Evolutionary conservation across 2,797 vertebrate species (phyloP).

Genomic region (Microchirus variegatus): DNA sequence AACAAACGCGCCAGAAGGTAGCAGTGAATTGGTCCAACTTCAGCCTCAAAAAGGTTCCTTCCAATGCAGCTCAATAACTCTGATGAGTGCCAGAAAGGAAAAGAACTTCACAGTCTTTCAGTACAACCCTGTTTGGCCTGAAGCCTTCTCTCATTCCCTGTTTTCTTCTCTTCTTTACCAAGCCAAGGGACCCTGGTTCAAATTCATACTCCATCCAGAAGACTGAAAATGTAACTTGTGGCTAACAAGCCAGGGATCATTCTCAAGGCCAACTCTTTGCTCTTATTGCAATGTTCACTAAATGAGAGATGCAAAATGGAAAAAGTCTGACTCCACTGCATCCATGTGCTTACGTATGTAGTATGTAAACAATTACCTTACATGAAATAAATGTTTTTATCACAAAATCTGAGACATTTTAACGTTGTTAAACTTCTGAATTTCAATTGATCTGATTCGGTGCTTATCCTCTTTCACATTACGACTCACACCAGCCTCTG

Average conservation of each 20-base stretch:
- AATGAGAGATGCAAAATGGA: conserved; percentile 69
- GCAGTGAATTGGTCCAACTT: conserved; percentile 99
- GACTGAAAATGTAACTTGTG: conserved; percentile 69
- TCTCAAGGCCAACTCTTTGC: conserved; percentile 66
- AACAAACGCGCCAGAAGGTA: conserved; percentile 98
- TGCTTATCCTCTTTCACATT: conserved; percentile 52
- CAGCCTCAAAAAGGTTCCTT: conserved; percentile 98
- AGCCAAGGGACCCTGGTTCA: conserved; percentile 77
- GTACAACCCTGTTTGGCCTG: conserved; percentile 70
- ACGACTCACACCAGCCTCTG: conserved; percentile 28
- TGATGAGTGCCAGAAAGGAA: conserved; percentile 59
- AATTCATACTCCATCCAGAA: conserved; percentile 66
- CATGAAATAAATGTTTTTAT: conserved; percentile 87
- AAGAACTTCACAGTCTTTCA: conserved; percentile 71
- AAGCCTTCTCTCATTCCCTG: conserved; percentile 77
- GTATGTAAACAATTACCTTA: conserved; percentile 85
- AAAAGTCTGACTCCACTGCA: conserved; percentile 73
- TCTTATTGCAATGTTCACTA: conserved; percentile 71
- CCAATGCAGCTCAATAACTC: conserved; percentile 93
- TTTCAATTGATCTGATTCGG: conserved; percentile 62
- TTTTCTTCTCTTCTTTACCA: conserved; percentile 69
- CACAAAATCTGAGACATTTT: conserved; percentile 79
- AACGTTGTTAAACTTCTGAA: conserved; percentile 73
- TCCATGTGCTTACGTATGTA: conserved; percentile 83
- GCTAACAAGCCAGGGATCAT: conserved; percentile 63